Evolutionary conservation across 2,797 vertebrate species (phyloP).

Genomic region (Oophaga sylvatica): DNA sequence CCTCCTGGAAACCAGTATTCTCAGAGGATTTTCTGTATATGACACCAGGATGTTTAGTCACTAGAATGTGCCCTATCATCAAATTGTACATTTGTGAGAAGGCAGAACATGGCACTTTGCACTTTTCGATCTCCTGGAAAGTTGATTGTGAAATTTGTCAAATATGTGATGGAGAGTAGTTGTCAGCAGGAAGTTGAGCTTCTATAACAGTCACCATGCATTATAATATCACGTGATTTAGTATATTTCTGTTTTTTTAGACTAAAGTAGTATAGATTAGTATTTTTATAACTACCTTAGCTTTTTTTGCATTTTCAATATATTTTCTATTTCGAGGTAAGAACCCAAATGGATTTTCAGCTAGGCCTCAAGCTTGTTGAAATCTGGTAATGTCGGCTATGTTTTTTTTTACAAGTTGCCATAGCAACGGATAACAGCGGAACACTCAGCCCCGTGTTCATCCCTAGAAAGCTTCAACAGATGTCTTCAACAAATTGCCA

Average conservation of each 20-base stretch:
- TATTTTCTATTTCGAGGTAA: constrained; percentile 81
- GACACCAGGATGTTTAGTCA: too few species aligned
- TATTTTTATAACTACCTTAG: background rate
- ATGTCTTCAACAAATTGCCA: constrained; percentile 99
- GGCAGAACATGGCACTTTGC: too few species aligned
- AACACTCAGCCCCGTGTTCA: constrained; percentile 86
- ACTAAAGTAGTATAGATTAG: background rate
- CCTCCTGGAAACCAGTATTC: too few species aligned
- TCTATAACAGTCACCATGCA: background rate
- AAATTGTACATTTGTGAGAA: too few species aligned
- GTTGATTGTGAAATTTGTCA: too few species aligned
- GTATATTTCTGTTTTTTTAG: background rate
- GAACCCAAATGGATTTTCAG: constrained; percentile 97
- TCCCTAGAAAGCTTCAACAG: constrained; percentile 93
- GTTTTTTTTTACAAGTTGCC: constrained; percentile 94
- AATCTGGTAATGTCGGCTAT: constrained; percentile 90
- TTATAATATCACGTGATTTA: background rate
- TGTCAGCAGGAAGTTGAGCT: background rate
- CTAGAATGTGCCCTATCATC: too few species aligned
- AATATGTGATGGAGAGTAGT: background rate
- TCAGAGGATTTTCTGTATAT: too few species aligned
- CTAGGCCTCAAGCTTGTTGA: constrained; percentile 93
- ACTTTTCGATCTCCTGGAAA: too few species aligned
- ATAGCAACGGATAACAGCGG: constrained; percentile 95
- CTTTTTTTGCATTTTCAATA: constrained; percentile 66